Percentiles rank a stretch among this genome's conserved stretches.
phyloP scores from a whole-genome alignment of 2,113 vertebrate genomes.

The Paramisgurnus dabryanus region DNA sequence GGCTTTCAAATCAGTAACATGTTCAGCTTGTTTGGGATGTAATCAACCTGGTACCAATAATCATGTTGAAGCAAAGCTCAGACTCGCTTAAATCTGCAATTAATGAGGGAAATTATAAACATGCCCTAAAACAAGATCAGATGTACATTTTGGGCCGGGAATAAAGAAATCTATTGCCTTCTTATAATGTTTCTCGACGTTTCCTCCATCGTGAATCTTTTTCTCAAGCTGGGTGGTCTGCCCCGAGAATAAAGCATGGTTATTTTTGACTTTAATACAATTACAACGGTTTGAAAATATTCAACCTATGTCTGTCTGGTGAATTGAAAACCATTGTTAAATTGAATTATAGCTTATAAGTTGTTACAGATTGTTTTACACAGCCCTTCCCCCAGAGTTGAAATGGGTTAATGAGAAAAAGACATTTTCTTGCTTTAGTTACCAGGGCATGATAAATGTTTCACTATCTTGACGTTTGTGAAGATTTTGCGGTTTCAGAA shows the following conservation, averaged over 20 bases:
- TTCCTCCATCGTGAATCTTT: constrained; percentile 59
- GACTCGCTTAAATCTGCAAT: constrained; percentile 71
- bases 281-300: constrained; percentile 70
- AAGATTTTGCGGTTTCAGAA: background rate
- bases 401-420: constrained; percentile 16
- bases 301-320: constrained; percentile 63
- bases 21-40: constrained; percentile 52
- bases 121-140: constrained; percentile 74
- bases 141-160: constrained; percentile 72
- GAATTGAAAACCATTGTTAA: constrained; percentile 64
- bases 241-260: constrained; percentile 66
- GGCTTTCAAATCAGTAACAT: constrained; percentile 48
- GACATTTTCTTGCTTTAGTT: background rate
- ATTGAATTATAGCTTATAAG: constrained; percentile 72
- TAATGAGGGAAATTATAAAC: constrained; percentile 78
- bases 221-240: constrained; percentile 76
- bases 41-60: constrained; percentile 62
- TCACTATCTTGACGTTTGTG: constrained; percentile 3
- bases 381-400: constrained; percentile 32
- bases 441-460: background rate
- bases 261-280: constrained; percentile 75
- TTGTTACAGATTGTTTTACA: constrained; percentile 69
- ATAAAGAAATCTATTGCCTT: constrained; percentile 75
- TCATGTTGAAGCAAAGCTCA: constrained; percentile 62
- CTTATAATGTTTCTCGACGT: constrained; percentile 73